A percentile compares a stretch with the other conserved stretches of the same genome.
These are phyloP conservation scores for Phenganax marumi DNA, from an alignment of 92 coral and sea anemone species.

Conservation along the genomic window DNA sequence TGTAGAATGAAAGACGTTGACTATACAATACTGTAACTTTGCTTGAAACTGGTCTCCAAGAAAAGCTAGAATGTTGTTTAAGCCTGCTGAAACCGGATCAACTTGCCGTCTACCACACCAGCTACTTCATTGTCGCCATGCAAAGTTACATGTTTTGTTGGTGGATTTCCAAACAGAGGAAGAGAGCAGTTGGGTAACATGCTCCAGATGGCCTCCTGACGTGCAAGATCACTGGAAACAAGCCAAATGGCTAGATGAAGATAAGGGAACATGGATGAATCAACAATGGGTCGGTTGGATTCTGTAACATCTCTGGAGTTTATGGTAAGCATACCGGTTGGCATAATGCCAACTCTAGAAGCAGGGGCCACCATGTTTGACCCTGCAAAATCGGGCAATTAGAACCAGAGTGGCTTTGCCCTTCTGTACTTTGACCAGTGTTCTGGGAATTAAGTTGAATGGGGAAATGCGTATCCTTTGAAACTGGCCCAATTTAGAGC, in stretches of 20 bases:
- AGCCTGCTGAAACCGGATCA: neutral
- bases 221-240: constrained; percentile 43
- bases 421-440: constrained; percentile 39
- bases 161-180: constrained; percentile 53
- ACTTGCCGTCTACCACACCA: constrained; percentile 17
- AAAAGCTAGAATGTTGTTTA: neutral
- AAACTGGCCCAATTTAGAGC: constrained; percentile 47
- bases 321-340: constrained; percentile 43
- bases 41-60: neutral
- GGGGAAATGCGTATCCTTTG: constrained; percentile 49
- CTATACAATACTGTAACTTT: neutral
- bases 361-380: constrained; percentile 56
- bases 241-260: constrained; percentile 56
- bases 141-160: constrained; percentile 23
- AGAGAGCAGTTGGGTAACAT: constrained; percentile 52
- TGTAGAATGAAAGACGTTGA: neutral
- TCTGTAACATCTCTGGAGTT: constrained; percentile 33
- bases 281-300: constrained; percentile 26
- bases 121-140: constrained; percentile 5
- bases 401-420: constrained; percentile 47
- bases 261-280: constrained; percentile 53
- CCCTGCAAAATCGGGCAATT: constrained; percentile 50
- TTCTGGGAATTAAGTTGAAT: constrained; percentile 54
- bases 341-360: constrained; percentile 10
- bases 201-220: constrained; percentile 48